phyloP scores from a whole-genome alignment of 2,888 invertebrate genomes.

The Blastobasis adustella region DNA sequence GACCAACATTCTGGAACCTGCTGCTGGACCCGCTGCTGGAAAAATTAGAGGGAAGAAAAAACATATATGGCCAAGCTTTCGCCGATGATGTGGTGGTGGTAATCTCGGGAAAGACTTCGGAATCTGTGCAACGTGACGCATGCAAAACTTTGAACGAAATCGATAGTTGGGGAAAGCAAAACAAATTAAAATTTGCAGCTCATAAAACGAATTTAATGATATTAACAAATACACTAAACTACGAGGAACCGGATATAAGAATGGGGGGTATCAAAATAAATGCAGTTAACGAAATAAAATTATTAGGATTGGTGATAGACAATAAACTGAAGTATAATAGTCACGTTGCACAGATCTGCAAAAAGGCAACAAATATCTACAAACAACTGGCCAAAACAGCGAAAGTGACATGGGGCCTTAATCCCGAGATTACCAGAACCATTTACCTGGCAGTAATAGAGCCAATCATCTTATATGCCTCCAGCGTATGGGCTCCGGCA shows the following conservation, averaged over 20 bases:
- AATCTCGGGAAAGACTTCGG: background rate
- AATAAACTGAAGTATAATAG: background rate
- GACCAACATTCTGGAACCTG: slow-evolving; percentile 15
- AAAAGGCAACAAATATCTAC: background rate
- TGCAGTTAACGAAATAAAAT: background rate
- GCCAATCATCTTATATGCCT: background rate
- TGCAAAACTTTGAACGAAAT: slow-evolving; percentile 1
- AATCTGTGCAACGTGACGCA: background rate
- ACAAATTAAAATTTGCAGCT: slow-evolving; percentile 12
- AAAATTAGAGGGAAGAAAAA: background rate
- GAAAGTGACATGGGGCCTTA: slow-evolving; percentile 1
- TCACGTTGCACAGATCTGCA: background rate
- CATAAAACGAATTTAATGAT: slow-evolving; percentile 11
- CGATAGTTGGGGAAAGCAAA: slow-evolving; percentile 6
- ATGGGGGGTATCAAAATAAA: background rate
- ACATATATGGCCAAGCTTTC: slow-evolving; percentile 13
- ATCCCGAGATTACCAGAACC: background rate
- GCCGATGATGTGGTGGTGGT: slow-evolving; percentile 16
- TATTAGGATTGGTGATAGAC: background rate
- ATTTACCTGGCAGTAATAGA: background rate
- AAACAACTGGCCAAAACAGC: background rate
- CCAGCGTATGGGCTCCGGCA: background rate
- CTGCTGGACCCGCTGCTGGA: slow-evolving; percentile 11
- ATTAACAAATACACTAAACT: slow-evolving; percentile 2
- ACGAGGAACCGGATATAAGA: background rate